Conservation (phyloP, 2,113 vertebrate species). For the Otolemur garnettii region DNA sequence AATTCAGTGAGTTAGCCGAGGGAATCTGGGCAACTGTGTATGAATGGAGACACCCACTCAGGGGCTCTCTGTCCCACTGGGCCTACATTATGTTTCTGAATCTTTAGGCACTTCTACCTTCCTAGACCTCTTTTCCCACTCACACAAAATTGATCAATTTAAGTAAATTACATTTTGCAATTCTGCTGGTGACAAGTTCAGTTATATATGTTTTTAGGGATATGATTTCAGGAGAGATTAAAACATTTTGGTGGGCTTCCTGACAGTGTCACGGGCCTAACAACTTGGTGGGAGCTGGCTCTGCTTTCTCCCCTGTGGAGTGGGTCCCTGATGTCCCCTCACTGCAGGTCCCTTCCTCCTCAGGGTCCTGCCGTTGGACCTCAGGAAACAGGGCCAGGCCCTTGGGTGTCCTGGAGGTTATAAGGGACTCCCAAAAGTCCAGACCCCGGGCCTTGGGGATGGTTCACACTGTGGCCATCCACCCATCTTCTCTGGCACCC, state of each 20-base stretch:
- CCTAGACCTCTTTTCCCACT: neutral
- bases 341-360: neutral
- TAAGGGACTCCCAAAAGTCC: neutral
- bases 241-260: neutral
- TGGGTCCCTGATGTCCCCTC: fast-evolving
- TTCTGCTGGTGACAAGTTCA: neutral
- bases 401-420: neutral
- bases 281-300: too few species aligned
- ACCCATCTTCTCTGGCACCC: neutral
- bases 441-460: neutral
- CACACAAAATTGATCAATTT: neutral
- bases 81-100: neutral
- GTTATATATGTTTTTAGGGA: neutral
- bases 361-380: neutral
- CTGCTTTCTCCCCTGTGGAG: too few species aligned
- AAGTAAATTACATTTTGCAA: neutral
- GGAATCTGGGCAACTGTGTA: neutral
- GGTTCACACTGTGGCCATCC: too few species aligned
- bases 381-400: neutral
- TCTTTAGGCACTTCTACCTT: neutral
- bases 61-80: neutral
- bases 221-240: neutral
- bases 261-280: neutral
- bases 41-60: neutral
- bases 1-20: neutral